Percentiles rank a stretch among this genome's conserved stretches.
These are phyloP conservation scores for Habrosyne pyritoides DNA, from an alignment of 2,888 invertebrate species.

Conservation along the genomic window DNA sequence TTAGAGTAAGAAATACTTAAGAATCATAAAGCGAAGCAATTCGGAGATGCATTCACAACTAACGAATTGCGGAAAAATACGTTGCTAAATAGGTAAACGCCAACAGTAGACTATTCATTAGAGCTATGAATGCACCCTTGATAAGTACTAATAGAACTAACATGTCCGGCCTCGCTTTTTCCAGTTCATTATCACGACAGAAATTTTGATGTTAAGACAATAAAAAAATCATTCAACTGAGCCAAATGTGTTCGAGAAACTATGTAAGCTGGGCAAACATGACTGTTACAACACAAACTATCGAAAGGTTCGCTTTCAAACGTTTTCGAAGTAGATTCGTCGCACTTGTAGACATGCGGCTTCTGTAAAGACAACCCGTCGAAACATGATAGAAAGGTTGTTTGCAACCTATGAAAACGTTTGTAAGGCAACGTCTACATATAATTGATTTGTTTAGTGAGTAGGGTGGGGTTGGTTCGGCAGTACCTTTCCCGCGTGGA, in stretches of 20 bases:
- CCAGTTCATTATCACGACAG: constrained; percentile 14
- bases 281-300: constrained; percentile 30
- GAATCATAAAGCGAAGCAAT: not conserved
- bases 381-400: not conserved
- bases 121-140: not conserved
- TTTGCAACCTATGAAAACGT: constrained; percentile 16
- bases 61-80: not conserved
- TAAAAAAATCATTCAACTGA: constrained; percentile 11
- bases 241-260: constrained; percentile 26
- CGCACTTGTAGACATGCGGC: not conserved
- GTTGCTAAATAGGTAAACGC: not conserved
- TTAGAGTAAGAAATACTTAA: not conserved
- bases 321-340: constrained; percentile 22
- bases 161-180: constrained; percentile 30
- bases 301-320: constrained; percentile 33
- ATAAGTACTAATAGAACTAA: constrained; percentile 10
- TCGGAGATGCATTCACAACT: constrained; percentile 1
- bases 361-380: not conserved
- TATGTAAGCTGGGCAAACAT: constrained; percentile 44
- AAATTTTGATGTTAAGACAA: constrained; percentile 10
- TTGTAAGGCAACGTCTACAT: constrained; percentile 17
- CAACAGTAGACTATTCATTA: not conserved
- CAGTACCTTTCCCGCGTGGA: constrained; percentile 94
- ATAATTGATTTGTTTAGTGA: constrained; percentile 18
- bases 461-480: constrained; percentile 40